A percentile compares a stretch with the other conserved stretches of the same genome.
Evolutionary conservation across 2,888 invertebrate genomes (phyloP).

Genomic region (Exephanes ischioxanthus): DNA sequence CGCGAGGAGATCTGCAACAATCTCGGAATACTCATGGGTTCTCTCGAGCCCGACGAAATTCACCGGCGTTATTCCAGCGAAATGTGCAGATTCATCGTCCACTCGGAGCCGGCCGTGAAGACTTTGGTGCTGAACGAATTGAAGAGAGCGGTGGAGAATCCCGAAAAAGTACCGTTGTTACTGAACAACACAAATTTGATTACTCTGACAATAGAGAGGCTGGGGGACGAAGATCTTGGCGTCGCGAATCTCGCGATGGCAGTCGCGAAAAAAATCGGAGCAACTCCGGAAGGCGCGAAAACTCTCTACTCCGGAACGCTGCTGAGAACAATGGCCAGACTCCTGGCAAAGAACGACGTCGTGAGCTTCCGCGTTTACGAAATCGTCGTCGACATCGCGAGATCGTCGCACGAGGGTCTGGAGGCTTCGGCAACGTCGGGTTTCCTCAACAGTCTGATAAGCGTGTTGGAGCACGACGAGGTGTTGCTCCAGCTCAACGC

Average conservation of each 20-base stretch:
- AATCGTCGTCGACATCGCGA: conserved; percentile 89
- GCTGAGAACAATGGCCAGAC: conserved; percentile 87
- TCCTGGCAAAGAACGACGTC: conserved; percentile 87
- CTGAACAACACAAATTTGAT: conserved; percentile 86
- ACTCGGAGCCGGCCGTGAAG: conserved; percentile 74
- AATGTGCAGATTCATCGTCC: conserved; percentile 73
- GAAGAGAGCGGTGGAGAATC: conserved; percentile 66
- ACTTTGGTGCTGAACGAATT: conserved; percentile 76
- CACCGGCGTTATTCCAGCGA: conserved; percentile 76
- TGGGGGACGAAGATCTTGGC: conserved; percentile 87
- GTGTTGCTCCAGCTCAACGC: conserved; percentile 92
- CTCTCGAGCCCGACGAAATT: conserved; percentile 75
- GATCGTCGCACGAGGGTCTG: conserved; percentile 87
- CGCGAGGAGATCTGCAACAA: conserved; percentile 76
- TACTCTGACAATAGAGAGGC: conserved; percentile 86
- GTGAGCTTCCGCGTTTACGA: conserved; percentile 90
- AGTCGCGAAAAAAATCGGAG: conserved; percentile 86
- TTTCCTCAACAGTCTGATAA: conserved; percentile 89
- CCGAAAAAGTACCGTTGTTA: conserved; percentile 83
- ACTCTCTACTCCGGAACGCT: conserved; percentile 87
- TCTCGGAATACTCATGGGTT: conserved; percentile 71
- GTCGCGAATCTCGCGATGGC: conserved; percentile 88
- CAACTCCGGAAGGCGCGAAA: conserved; percentile 84
- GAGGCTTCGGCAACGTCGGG: conserved; percentile 87
- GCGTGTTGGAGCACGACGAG: conserved; percentile 90